Evolutionary conservation across 2,888 invertebrate genomes (phyloP), one percentile per base, ranked within the genome.

Genomic region (Drosophila mayaguana): DNA sequence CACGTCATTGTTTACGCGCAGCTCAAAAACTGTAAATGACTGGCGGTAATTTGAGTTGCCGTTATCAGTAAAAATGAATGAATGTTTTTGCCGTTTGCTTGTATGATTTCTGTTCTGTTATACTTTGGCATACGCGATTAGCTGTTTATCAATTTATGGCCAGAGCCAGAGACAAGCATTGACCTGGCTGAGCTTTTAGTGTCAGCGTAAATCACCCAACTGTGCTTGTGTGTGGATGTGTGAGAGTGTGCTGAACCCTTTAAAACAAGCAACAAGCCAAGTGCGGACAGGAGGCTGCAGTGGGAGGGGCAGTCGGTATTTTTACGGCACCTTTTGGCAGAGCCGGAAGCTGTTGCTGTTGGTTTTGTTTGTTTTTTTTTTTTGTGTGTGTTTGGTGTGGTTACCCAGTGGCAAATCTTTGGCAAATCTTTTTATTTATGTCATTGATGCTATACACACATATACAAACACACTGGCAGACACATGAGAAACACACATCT

Each of bases 361-460:
- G 40, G 54, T 34, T 53, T 56, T 50, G 25, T 22, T 18, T 54
- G 36, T 51, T 36, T 54, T 48, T 32, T 55, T 40, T 56, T 25
- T 36, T 59, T 63, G 8, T 51, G n/a, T 32, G 22, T 55, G 40
- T 7, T 72, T 65, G 66, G 60, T 74, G 72, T 67, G 83, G 87
- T 86, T 75, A 77, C 83, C 89, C 86, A 75, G 71, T 86, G 90
- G 88, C 89, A 90, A 90, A 88, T 90, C 90, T 87, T 80, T 78
- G 76, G 89, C 80, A 90, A 90, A 91, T 91, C 90, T 90, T 90
- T 90, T 90, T 90, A 90, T 91, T 90, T 90, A 91, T 91, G 90
- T 89, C 89, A 82, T 87, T 88, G 85, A 80, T 86, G 88, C 76
- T 76, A 50, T 43, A 80, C 53, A 68, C 38, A 72, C 25, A 36